phyloP scores from a whole-genome alignment of 2,888 invertebrate genomes.

The Aphidius colemani region DNA sequence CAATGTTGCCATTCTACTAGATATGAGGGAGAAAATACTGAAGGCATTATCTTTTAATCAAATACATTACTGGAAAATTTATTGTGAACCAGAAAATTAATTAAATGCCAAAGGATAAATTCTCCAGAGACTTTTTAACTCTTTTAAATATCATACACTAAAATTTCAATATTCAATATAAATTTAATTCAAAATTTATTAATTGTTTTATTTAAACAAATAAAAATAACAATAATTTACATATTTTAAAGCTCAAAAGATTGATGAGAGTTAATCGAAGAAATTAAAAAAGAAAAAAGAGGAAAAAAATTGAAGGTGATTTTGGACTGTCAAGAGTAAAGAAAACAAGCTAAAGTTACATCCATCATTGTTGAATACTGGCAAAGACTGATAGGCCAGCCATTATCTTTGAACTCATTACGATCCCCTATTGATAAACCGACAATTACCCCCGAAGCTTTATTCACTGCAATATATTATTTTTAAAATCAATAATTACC shows the following conservation, averaged over 20 bases:
- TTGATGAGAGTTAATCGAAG: conserved; percentile 14
- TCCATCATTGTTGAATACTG: conserved; percentile 57
- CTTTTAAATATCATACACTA: conserved; percentile 29
- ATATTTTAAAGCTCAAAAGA: not conserved
- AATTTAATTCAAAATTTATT: not conserved
- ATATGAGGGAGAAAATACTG: conserved; percentile 43
- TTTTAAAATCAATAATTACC: too few relatives aligned
- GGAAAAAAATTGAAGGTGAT: conserved; percentile 22
- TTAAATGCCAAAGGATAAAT: conserved; percentile 60
- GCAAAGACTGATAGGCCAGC: conserved; percentile 55
- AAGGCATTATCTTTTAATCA: conserved; percentile 60
- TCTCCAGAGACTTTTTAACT: conserved; percentile 53
- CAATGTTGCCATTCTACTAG: too few relatives aligned
- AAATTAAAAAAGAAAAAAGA: not conserved
- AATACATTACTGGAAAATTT: conserved; percentile 60
- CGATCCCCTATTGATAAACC: conserved; percentile 59
- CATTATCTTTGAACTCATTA: conserved; percentile 59
- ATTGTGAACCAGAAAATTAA: conserved; percentile 58
- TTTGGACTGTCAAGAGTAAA: conserved; percentile 35
- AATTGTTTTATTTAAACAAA: not conserved
- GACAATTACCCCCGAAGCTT: conserved; percentile 56
- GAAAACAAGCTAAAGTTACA: conserved; percentile 51
- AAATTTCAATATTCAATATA: not conserved
- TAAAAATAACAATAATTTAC: not conserved
- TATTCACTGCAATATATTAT: conserved; percentile 44